phyloP scores from a whole-genome alignment of 2,113 vertebrate species.

The Aegotheles bennettii region DNA sequence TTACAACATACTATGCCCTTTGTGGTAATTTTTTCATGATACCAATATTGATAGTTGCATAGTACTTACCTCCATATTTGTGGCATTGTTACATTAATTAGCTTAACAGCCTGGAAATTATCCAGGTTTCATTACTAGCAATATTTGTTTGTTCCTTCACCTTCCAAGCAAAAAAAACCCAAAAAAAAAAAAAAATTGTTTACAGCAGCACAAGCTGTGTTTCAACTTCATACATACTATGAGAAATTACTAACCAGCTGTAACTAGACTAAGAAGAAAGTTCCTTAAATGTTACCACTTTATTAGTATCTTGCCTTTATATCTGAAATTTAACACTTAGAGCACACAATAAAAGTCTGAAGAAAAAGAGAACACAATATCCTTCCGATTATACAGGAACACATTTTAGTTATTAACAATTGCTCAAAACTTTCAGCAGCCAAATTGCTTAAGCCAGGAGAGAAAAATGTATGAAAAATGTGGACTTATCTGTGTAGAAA shows the following conservation, averaged over 20 bases:
- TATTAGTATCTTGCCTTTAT: neutral
- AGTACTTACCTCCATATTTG: neutral
- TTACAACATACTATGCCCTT: neutral
- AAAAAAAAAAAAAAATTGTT: neutral
- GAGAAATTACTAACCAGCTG: neutral
- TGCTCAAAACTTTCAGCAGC: neutral
- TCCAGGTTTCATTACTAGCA: neutral
- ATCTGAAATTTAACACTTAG: neutral
- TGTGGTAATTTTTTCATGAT: neutral
- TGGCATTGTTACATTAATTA: neutral
- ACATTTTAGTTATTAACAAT: neutral
- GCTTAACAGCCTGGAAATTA: neutral
- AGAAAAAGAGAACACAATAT: neutral
- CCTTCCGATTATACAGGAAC: neutral
- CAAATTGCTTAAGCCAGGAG: neutral
- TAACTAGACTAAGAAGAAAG: neutral
- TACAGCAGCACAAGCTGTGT: neutral
- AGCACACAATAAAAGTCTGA: neutral
- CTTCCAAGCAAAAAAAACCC: neutral
- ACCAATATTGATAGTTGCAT: neutral
- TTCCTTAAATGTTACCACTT: neutral
- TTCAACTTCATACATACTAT: neutral
- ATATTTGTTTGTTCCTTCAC: neutral
- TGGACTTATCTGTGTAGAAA: neutral
- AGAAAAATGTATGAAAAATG: neutral